phyloP scores from a whole-genome alignment of 2,113 vertebrate genomes.

The Hydropotes inermis region DNA sequence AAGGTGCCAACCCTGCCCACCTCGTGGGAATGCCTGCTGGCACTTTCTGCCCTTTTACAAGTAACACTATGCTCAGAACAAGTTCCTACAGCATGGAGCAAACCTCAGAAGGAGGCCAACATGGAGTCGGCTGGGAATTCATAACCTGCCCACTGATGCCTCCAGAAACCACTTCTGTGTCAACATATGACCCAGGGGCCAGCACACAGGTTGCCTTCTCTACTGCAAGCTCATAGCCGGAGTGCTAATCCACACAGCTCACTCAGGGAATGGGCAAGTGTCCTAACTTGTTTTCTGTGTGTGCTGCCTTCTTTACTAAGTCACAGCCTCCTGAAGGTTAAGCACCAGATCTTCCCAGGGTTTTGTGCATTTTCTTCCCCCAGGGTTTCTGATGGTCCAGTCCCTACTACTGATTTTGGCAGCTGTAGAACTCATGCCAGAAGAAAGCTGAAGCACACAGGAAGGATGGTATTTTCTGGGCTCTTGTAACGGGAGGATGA shows the following conservation, averaged over 20 bases:
- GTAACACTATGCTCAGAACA: neutral
- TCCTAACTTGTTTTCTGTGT: neutral
- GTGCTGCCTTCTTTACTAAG: neutral
- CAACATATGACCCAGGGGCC: too few species aligned
- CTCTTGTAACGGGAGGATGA: neutral
- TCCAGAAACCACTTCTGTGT: neutral
- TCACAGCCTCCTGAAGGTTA: neutral
- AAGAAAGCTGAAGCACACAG: neutral
- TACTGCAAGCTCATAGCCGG: rapidly evolving
- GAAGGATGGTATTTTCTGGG: neutral
- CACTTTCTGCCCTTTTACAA: neutral
- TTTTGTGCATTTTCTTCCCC: neutral
- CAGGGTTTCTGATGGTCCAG: neutral
- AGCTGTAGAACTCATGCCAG: neutral
- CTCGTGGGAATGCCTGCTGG: neutral
- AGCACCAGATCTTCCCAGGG: neutral
- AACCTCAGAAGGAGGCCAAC: neutral
- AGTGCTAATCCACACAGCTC: neutral
- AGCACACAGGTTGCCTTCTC: neutral
- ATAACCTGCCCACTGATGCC: neutral
- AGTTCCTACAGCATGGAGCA: neutral
- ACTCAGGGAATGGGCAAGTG: rapidly evolving
- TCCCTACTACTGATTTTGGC: neutral
- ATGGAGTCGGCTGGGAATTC: neutral
- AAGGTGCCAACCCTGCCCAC: neutral